Evolutionary conservation across 2,797 vertebrate species (phyloP), one percentile per base, ranked within the genome.

Genomic region (Mormyrus hasselquistii): DNA sequence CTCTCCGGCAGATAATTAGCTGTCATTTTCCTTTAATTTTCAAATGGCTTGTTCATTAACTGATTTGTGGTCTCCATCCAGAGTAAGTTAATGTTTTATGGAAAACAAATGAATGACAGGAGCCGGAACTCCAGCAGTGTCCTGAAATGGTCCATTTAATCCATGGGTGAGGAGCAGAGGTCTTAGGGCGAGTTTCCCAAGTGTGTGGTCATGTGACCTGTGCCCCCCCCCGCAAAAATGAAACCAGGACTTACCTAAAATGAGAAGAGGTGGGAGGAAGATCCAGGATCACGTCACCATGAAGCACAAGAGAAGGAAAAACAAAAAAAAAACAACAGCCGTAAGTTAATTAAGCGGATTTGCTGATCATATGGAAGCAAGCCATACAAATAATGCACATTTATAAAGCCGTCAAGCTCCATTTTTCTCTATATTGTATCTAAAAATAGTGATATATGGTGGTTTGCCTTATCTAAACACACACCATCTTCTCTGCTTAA

Each of bases 1-100:
- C 90, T 93, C 95, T 93, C 12, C 90, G 87, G 93, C 91, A 95
- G 93, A 95, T 96, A 95, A 95, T 95, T 94, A 95, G 94, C 93
- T 90, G 92, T 87, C 88, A 91, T 94, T 93, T 94, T 94, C 93
- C 92, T 94, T 93, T 92, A 92, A 91, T 94, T 94, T 94, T 94
- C 79, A 93, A 94, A 94, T 93, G 93, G 91, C 93, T 91, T 92
- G 92, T 94, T 94, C 93, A 95, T 94, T 94, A 94, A 93, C 90
- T 88, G 92, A 93, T 94, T 94, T 90, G 90, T 91, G 57, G 87
- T 87, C 91, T 94, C 90, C 25, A 14, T 62, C 57, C 29, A 55
- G 59, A 73, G 6, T 55, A 38, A 89, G 62, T 89, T 86, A 50
- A 53, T 86, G 44, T 86, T 38, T 65, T 89, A 89, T 50, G 50